Conservation (phyloP, 2,113 vertebrate genomes). For the Leucopsar rothschildi region DNA sequence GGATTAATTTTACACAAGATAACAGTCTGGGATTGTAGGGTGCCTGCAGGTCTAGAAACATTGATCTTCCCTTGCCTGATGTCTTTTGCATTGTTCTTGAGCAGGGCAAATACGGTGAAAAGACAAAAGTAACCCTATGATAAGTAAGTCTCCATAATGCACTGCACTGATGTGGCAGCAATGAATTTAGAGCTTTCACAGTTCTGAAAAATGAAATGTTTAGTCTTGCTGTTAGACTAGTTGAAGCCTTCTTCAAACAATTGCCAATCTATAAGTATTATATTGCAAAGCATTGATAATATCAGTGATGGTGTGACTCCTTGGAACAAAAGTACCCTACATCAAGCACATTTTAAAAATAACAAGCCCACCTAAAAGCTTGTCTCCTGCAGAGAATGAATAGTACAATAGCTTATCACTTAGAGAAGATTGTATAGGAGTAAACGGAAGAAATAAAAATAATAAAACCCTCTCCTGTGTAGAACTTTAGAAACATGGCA, state of each 20-base stretch:
- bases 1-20: not conserved
- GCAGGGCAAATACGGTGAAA: not conserved
- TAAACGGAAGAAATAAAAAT: slow-evolving; percentile 37
- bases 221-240: not conserved
- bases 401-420: not conserved
- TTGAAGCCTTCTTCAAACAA: not conserved
- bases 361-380: not conserved
- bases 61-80: not conserved
- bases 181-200: not conserved
- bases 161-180: not conserved
- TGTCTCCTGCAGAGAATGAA: slow-evolving; percentile 22
- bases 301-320: not conserved
- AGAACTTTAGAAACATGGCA: slow-evolving; percentile 17
- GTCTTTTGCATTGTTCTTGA: not conserved
- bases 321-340: not conserved
- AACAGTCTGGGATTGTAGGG: not conserved
- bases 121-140: not conserved
- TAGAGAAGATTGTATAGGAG: not conserved
- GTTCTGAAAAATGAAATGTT: slow-evolving; percentile 7
- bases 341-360: not conserved
- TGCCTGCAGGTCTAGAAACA: not conserved
- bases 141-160: not conserved
- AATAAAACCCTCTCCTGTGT: slow-evolving; percentile 10
- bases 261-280: not conserved
- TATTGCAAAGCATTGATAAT: not conserved